These are phyloP conservation scores for Crypturellus undulatus DNA, from an alignment of 2,113 vertebrate species.

Conservation along the genomic window DNA sequence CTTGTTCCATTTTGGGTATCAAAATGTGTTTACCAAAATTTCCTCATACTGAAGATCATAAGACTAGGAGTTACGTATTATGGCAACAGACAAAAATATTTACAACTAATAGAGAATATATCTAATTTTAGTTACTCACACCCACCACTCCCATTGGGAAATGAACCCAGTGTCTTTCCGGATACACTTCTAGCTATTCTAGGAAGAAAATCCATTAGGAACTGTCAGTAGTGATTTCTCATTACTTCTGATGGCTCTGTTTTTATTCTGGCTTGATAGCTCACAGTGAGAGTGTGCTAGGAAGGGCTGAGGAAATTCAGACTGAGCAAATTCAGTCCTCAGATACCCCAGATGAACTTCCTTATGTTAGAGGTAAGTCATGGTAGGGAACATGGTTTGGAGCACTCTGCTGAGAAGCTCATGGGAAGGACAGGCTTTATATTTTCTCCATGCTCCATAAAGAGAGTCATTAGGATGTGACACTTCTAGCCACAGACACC, in stretches of 20 bases:
- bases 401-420: background rate
- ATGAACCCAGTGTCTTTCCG: background rate
- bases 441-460: background rate
- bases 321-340: background rate
- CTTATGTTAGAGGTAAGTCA: background rate
- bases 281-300: background rate
- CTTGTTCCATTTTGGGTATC: background rate
- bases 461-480: background rate
- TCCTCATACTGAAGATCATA: background rate
- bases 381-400: background rate
- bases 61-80: background rate
- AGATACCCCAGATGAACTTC: background rate
- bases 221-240: background rate
- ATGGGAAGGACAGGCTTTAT: background rate
- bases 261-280: conserved; percentile 11
- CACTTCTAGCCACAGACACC: fast-evolving
- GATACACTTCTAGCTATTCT: background rate
- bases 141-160: background rate
- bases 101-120: background rate
- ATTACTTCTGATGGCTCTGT: background rate
- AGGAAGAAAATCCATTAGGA: conserved; percentile 1
- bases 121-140: conserved; percentile 29
- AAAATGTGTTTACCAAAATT: background rate
- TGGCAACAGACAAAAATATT: conserved; percentile 41
- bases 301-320: background rate